A percentile compares a stretch with the other conserved stretches of the same genome.
Evolutionary conservation across 2,888 invertebrate genomes (phyloP).

Genomic region (Pinctada fucata): DNA sequence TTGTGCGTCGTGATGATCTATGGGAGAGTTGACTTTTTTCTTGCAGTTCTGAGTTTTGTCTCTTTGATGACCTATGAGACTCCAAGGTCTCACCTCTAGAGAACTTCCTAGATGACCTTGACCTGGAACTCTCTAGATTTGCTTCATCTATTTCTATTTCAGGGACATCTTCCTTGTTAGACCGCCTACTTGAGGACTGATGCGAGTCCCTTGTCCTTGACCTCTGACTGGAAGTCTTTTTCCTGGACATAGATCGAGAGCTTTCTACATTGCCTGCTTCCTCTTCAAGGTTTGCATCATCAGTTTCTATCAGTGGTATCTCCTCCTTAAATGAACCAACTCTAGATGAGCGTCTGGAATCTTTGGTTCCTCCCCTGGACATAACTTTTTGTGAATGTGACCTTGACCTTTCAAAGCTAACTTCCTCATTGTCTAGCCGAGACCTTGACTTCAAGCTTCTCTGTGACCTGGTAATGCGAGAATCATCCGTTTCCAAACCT

Average conservation of each 20-base stretch:
- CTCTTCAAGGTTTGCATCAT: neutral
- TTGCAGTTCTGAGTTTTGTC: neutral
- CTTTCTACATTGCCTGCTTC: neutral
- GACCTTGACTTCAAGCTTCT: slow-evolving; percentile 30
- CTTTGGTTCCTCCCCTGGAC: neutral
- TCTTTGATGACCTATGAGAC: neutral
- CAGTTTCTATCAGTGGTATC: neutral
- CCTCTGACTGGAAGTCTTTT: neutral
- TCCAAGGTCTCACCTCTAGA: neutral
- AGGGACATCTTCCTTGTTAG: neutral
- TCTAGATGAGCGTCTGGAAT: neutral
- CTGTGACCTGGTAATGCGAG: slow-evolving; percentile 11
- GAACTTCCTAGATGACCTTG: neutral
- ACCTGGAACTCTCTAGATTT: neutral
- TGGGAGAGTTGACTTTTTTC: neutral
- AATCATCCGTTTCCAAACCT: neutral
- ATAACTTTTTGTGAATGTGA: slow-evolving; percentile 1
- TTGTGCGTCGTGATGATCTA: neutral
- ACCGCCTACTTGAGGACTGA: neutral
- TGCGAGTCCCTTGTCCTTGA: neutral
- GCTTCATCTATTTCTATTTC: neutral
- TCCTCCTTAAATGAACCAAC: neutral
- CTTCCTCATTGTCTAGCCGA: neutral
- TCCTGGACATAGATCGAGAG: neutral
- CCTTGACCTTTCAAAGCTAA: slow-evolving; percentile 9